These are phyloP conservation scores for Discoglossus pictus DNA, from an alignment of 2,797 vertebrate species.

Conservation along the genomic window DNA sequence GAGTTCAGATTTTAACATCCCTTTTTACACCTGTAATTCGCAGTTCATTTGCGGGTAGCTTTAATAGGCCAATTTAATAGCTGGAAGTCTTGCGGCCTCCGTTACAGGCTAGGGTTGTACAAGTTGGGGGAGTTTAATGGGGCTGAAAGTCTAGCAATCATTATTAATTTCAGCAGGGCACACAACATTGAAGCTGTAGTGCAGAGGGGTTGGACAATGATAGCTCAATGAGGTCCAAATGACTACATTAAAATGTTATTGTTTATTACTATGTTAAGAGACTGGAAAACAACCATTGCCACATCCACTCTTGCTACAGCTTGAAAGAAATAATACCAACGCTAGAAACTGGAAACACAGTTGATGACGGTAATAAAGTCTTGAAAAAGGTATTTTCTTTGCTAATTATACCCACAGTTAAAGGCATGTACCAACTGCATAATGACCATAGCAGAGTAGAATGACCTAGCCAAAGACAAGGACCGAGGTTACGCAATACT, in stretches of 20 bases:
- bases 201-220: neutral
- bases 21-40: too few relatives aligned
- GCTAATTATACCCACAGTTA: constrained; percentile 39
- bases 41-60: too few relatives aligned
- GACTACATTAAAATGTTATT: constrained; percentile 21
- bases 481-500: constrained; percentile 25
- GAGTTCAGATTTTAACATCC: too few relatives aligned
- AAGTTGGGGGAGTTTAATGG: too few relatives aligned
- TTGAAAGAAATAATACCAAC: constrained; percentile 19
- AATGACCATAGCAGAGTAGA: constrained; percentile 32
- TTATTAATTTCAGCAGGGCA: neutral
- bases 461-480: constrained; percentile 33
- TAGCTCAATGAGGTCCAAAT: constrained; percentile 26
- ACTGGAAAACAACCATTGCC: constrained; percentile 17
- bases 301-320: constrained; percentile 9
- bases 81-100: too few relatives aligned
- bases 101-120: too few relatives aligned
- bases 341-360: constrained; percentile 28
- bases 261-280: constrained; percentile 27
- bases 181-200: constrained; percentile 13
- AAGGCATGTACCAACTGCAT: constrained; percentile 34
- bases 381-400: constrained; percentile 36
- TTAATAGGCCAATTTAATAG: too few relatives aligned
- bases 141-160: constrained; percentile 10
- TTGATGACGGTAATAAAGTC: constrained; percentile 38